Evolutionary conservation across 2,888 invertebrate species (phyloP), one percentile per base, ranked within the genome.

Genomic region (Hoplodrina blanda): DNA sequence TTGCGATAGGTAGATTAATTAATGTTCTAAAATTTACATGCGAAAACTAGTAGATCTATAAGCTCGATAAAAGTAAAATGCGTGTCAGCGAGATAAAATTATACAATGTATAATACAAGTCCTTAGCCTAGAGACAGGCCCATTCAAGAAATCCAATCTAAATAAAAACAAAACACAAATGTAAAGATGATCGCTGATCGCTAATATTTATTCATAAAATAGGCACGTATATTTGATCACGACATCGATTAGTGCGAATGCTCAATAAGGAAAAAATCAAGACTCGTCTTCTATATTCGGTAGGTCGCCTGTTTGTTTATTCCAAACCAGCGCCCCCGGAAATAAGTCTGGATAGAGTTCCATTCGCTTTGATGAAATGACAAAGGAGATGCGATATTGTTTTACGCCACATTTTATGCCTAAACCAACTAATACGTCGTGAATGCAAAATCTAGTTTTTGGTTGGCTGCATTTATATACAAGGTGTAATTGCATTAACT

Each of bases 231-330:
- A 89, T 92, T 91, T 91, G 88, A 89, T 91, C 88, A 89, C 87
- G 88, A 85, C 88, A 92, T 91, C 88, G 92, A 92, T 92, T 92
- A 91, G 86, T 82, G 81, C 76, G 80, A 68, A 76, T 71, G 82
- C 84, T 86, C 90, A 90, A 91, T 92, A 90, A 92, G 93, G 92
- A 93, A 93, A 93, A 91, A 92, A 91, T 91, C 91, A 90, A 86
- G 88, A 83, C 83, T 80, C 80, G 82, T 74, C 85, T 49, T 44
- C 19, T 86, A 85, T 90, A 91, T 90, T 90, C 89, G 85, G 85
- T 86, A 84, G 84, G 73, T 77, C 78, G 84, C 82, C 89, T 93
- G 92, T 93, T 94, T 94, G 92, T 93, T 93, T 93, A 94, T 93
- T 93, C 92, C 91, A 89, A 90, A 88, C 91, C 92, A 91, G 89